Evolutionary conservation across 2,797 vertebrate species (phyloP), one percentile per base, ranked within the genome.

Genomic region (Anguilla anguilla): DNA sequence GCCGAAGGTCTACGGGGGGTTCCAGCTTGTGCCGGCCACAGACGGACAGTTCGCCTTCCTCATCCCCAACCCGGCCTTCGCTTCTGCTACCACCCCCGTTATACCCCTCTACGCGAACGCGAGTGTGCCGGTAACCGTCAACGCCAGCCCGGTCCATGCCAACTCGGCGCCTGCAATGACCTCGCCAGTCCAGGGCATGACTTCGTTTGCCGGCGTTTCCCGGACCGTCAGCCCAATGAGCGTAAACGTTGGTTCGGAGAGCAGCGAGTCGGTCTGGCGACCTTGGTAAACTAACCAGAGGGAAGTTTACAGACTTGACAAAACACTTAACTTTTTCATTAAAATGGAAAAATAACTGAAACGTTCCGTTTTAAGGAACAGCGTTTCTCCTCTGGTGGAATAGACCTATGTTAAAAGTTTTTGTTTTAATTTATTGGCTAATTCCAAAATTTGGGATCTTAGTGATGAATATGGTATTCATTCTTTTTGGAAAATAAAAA

Each of bases 331-430:
- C 81, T 86, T 89, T 49, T 93, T 88, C 89, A 64, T 88, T 72
- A 89, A 89, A 91, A 90, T 91, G 72, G 89, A 90, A 74, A 67
- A 85, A 15, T 10, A 82, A 82, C 39, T 51, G 25, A 28, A 77
- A 64, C 86, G 97, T 97, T 98, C 97, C 97, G 97, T 98, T 98
- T 87, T 97, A 97, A 96, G 98, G 97, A 97, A 97, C 87, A 95
- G 90, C 87, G 25, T 28, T 91, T 91, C 87, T 74, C 90, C 91
- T 90, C 88, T 88, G 88, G 89, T 91, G 89, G 89, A 89, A 89
- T 74, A 43, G 83, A 77, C 22, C 39, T 83, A 89, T 89, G 67
- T 86, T 90, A 77, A 87, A 86, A 86, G n/a, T 31, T 72, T 43
- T 43, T 49, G 31, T 79, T 92, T 92, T 85, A 49, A 91, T 94